Base-by-base conservation (phyloP, 2,113 vertebrate genomes). In the Psilopsiagon aymara region DNA sequence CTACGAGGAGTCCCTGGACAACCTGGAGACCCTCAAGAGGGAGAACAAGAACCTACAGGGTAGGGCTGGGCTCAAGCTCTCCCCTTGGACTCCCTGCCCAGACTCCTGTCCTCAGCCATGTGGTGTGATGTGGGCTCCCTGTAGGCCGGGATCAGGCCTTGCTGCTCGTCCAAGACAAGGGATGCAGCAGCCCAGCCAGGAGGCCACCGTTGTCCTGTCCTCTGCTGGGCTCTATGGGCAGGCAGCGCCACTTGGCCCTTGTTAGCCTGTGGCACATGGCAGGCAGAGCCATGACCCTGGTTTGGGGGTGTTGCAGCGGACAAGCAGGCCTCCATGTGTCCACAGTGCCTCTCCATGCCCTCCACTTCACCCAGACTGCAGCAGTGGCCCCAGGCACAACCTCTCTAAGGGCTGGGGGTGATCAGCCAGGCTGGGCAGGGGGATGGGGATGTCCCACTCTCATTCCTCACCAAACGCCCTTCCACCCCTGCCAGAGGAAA, bases 21-120 rank as follows among this genome's bases (percentile, higher is more conserved):
- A 99, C 90, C 97, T 99, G 94, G 99, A 99, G 97, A 99, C 98
- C 2, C 95, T 99, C 84, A 99, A 98, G 97, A 97, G 99, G 63
- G 99, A 99, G 97, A 99, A 99, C 97, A 99, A 99, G 98, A 99
- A 99, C 96, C 97, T 99, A 33, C 99, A 99, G 96, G 99, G 99
- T 99, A 98, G 10, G 90, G 11, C 33, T 20, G 43, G 43, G 60
- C 39, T 86, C 41, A 8, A 0, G n/a, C 6, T 17, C 33, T 71
- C 13, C 24, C 12, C 24, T 10, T 16, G 29, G n/a, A 9, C 39
- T 73, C 51, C 60, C 10, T 60, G 17, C 39, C 39, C 19, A 4
- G 15, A 2, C 17, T 46, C 41, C 47, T 79, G 62, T 25, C 23
- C 47, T 76, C 60, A 79, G 66, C 25, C 33, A 1, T 8, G 51